Conservation (phyloP, 1,140 invertebrate species). For the Drosophila ironensis region DNA sequence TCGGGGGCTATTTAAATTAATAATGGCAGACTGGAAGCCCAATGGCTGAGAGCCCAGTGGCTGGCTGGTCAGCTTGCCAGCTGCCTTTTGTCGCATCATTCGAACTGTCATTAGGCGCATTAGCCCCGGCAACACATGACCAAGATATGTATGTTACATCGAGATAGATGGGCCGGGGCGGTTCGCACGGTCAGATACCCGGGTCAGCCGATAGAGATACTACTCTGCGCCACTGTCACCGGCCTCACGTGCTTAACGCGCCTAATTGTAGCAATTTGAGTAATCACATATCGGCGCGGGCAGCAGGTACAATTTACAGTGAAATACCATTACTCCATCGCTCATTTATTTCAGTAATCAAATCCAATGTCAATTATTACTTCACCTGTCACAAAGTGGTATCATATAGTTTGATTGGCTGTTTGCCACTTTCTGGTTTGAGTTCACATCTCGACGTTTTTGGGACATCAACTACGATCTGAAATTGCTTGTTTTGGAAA, state of each 20-base stretch:
- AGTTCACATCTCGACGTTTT: no score
- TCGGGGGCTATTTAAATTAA: slow-evolving; percentile 68
- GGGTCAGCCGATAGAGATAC: slow-evolving; percentile 3
- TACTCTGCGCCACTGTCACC: slow-evolving; percentile 11
- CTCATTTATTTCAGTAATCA: slow-evolving; percentile 29
- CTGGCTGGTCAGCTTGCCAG: no score
- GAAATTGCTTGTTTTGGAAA: no score
- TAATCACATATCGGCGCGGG: slow-evolving; percentile 32
- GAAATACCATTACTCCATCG: slow-evolving; percentile 8
- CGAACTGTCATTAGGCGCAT: slow-evolving; percentile 54
- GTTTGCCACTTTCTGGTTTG: no score
- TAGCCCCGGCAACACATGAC: slow-evolving; percentile 27
- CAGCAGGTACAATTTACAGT: slow-evolving; percentile 23
- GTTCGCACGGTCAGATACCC: no score
- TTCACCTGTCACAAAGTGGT: not conserved
- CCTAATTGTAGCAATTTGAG: slow-evolving; percentile 57
- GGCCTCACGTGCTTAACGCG: slow-evolving; percentile 10
- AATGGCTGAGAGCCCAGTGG: no score
- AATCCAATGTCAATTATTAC: slow-evolving; percentile 37
- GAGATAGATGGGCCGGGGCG: no score
- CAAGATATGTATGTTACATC: slow-evolving; percentile 10
- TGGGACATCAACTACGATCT: no score
- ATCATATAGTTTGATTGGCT: no score
- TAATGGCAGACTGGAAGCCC: slow-evolving; percentile 43
- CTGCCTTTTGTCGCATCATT: slow-evolving; percentile 22